phyloP scores from a whole-genome alignment of 2,113 vertebrate genomes.

The Psephotus haematonotus region DNA sequence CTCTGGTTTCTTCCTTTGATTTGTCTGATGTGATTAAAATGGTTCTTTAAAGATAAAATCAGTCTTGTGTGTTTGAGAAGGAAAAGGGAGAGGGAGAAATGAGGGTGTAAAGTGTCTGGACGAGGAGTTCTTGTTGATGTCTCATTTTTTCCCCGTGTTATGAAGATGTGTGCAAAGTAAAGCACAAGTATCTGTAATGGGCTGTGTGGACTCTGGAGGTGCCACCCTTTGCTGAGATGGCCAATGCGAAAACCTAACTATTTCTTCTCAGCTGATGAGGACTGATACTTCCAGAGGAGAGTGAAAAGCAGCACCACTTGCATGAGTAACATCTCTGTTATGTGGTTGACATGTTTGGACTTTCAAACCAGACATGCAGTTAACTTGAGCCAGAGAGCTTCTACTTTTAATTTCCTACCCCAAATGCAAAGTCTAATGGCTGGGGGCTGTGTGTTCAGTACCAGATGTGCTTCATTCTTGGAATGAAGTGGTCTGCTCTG shows the following conservation, averaged over 20 bases:
- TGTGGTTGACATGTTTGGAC: neutral
- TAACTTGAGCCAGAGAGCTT: neutral
- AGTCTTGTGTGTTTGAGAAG: neutral
- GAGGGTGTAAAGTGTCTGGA: neutral
- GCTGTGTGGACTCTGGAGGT: neutral
- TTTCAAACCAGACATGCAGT: neutral
- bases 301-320: neutral
- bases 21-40: neutral
- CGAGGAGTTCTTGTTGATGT: neutral
- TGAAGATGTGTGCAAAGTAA: neutral
- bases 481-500: neutral
- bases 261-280: neutral
- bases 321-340: neutral
- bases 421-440: neutral
- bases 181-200: neutral
- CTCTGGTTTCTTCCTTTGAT: neutral
- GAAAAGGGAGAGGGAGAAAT: neutral
- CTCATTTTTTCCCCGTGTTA: neutral
- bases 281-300: neutral
- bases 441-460: neutral
- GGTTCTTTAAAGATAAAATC: neutral
- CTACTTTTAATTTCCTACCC: neutral
- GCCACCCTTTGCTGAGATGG: neutral
- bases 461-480: neutral
- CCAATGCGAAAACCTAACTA: neutral